These are phyloP conservation scores for Tachysurus fulvidraco DNA, from an alignment of 2,113 vertebrate genomes.

Conservation along the genomic window DNA sequence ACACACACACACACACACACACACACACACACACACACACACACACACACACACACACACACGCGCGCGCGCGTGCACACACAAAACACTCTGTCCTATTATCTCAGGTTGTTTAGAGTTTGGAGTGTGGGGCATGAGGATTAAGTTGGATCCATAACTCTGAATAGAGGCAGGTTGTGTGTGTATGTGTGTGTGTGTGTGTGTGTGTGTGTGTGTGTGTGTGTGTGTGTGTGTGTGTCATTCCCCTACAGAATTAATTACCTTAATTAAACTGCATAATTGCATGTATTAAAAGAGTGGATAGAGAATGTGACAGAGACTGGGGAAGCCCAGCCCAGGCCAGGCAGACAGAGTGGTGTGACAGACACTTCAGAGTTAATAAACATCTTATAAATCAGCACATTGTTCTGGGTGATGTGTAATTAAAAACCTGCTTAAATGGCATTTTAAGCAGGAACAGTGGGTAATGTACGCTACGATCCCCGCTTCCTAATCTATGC, in stretches of 20 bases:
- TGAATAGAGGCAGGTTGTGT: constrained; percentile 72
- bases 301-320: constrained; percentile 63
- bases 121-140: constrained; percentile 62
- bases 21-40: constrained; percentile 40
- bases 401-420: constrained; percentile 44
- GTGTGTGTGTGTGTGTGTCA: neutral
- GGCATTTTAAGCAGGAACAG: constrained; percentile 47
- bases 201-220: constrained; percentile 47
- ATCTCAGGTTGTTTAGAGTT: constrained; percentile 61
- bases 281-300: constrained; percentile 76
- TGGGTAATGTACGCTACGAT: constrained; percentile 37
- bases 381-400: constrained; percentile 34
- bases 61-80: constrained; percentile 38
- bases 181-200: constrained; percentile 46
- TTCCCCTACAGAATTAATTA: constrained; percentile 75
- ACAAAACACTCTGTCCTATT: constrained; percentile 43
- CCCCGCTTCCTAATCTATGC: constrained; percentile 46
- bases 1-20: constrained; percentile 48
- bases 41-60: constrained; percentile 34
- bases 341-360: constrained; percentile 46
- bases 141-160: constrained; percentile 73
- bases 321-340: constrained; percentile 20
- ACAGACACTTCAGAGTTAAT: constrained; percentile 41
- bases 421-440: constrained; percentile 42
- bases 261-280: constrained; percentile 80